Conservation (phyloP, 2,888 invertebrate genomes). For the Cephus spinipes region DNA sequence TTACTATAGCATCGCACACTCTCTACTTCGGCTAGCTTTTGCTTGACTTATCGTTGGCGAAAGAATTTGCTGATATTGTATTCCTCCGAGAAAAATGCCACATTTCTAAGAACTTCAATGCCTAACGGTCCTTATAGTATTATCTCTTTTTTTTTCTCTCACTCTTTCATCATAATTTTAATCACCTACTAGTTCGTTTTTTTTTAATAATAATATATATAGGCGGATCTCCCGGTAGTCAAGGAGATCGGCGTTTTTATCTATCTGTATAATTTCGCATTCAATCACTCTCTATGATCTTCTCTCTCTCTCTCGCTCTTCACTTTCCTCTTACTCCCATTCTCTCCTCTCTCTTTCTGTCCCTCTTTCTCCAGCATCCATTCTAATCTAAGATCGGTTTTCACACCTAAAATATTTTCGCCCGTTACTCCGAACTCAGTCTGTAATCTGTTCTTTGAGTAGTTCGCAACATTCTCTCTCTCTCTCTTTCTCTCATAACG, state of each 20-base stretch:
- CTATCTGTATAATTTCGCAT: conserved; percentile 63
- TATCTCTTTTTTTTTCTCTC: conserved; percentile 44
- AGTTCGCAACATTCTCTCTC: conserved; percentile 10
- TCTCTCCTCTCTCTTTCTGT: conserved; percentile 1
- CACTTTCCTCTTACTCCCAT: neutral
- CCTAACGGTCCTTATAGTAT: conserved; percentile 49
- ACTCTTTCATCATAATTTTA: conserved; percentile 42
- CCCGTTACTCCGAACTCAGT: conserved; percentile 66
- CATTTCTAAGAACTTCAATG: conserved; percentile 34
- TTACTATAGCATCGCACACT: neutral
- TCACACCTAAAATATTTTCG: conserved; percentile 65
- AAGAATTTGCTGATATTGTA: conserved; percentile 48
- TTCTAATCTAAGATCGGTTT: conserved; percentile 59
- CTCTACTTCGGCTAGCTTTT: neutral
- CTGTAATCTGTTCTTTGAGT: conserved; percentile 50
- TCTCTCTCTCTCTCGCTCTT: conserved; percentile 5
- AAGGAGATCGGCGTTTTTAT: conserved; percentile 59
- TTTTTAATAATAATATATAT: conserved; percentile 60
- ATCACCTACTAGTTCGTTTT: conserved; percentile 59
- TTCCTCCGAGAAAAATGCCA: conserved; percentile 39
- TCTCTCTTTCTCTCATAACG: neutral
- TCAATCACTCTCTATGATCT: conserved; percentile 6
- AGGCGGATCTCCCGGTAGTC: conserved; percentile 66
- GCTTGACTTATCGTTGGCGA: conserved; percentile 21
- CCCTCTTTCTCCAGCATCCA: conserved; percentile 18